Base-by-base conservation (phyloP, 2,113 vertebrate genomes). In the Grammatotria lemairii region DNA sequence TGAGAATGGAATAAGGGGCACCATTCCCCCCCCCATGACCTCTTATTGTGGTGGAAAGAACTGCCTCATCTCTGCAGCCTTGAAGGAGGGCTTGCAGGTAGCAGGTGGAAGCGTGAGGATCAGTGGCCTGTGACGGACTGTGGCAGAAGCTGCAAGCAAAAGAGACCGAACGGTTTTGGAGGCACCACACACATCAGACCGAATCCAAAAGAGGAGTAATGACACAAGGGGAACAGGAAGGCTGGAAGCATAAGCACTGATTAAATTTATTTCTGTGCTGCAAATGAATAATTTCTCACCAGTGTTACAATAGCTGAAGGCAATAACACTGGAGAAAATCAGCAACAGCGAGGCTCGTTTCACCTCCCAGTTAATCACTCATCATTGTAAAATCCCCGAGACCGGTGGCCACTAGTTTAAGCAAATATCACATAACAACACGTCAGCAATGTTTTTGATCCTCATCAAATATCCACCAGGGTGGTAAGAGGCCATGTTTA, bases 401-500 rank as follows among this genome's bases (percentile, higher is more conserved):
- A 35, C 78, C 60, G 14, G 17, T 84, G 68, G 79, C 23, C 13
- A 12, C 81, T 68, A 80, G 82, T 85, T 80, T 78, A 60, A 87
- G 83, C 80, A 80, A 89, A 85, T 81, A 81, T 85, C 60, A 42
- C 4, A 23, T 85, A 78, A 88, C 88, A 92, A 87, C 83, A 91
- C 78, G 55, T 91, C 87, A 70, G 87, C 35, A 40, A 82, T 89
- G 86, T 65, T 85, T 88, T 38, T 65, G 45, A 78, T 51, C 47
- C 28, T 33, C 42, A 16, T 54, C 42, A 16, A 68, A 82, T 86
- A 83, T 85, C 80, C 53, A 55, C 51, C 81, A 81, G 80, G 7
- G 42, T 53, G 14, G 80, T 54, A 45, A 93, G 80, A 49, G 81
- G 21, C 75, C 79, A 91, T 91, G 65, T 90, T 93, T 90, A 89